phyloP scores from a whole-genome alignment of 2,888 invertebrate species.

The Ichneumoninae sp. region DNA sequence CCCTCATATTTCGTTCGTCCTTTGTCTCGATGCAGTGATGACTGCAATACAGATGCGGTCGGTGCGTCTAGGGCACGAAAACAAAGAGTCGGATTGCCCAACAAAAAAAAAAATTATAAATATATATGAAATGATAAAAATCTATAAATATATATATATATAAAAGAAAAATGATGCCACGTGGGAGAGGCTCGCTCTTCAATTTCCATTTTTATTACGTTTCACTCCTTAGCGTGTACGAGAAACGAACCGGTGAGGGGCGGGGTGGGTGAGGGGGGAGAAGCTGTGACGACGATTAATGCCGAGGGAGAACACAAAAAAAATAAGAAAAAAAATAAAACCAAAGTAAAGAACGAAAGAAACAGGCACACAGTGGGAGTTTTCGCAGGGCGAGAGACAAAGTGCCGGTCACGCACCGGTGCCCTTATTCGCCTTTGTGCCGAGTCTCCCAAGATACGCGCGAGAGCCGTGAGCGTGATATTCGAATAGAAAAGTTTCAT shows the following conservation, averaged over 20 bases:
- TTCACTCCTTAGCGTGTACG: conserved; percentile 24
- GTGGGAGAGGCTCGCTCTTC: conserved; percentile 7
- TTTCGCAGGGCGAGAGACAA: conserved; percentile 67
- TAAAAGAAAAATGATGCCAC: conserved; percentile 33
- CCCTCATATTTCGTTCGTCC: not conserved
- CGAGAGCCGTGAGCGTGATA: conserved; percentile 3
- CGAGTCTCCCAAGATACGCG: conserved; percentile 27
- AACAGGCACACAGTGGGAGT: conserved; percentile 56
- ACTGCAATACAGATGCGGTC: not conserved
- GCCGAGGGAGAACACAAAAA: conserved; percentile 22
- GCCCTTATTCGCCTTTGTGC: conserved; percentile 77
- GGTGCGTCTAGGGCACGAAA: conserved; percentile 13
- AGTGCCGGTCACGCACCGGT: conserved; percentile 70
- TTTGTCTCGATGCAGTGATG: not conserved
- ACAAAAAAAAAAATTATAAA: not conserved
- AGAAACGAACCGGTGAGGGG: not conserved
- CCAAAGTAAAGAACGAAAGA: conserved; percentile 16
- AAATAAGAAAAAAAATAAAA: conserved; percentile 46
- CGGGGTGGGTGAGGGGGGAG: conserved; percentile 1
- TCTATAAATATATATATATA: not conserved
- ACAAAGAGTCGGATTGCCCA: conserved; percentile 49
- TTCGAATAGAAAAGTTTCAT: not conserved
- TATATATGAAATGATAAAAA: not conserved
- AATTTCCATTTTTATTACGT: conserved; percentile 30
- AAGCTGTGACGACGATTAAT: conserved; percentile 36